Base-by-base conservation (phyloP, 2,888 invertebrate species). In the Lasioglossum pauxillum region DNA sequence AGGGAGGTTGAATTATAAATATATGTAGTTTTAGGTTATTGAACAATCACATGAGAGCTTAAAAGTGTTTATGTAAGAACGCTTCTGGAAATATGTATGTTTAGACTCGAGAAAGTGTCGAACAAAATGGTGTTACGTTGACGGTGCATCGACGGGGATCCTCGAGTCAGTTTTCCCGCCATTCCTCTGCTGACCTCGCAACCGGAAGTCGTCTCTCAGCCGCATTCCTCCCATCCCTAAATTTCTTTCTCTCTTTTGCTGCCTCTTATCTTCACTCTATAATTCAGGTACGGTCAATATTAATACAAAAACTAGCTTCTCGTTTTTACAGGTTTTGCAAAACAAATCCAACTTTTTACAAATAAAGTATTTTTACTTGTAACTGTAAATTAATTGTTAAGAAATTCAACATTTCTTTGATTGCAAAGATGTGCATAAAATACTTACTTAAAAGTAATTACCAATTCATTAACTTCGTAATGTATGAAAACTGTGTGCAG, bases 111-210 rank as follows among this genome's bases (percentile, higher is more conserved):
- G 80, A 85, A 83, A 80, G 80, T 73, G 74, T 49, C 53, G n/a
- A 67, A 72, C 84, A 85, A 85, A 89, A 89, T 80, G 81, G 74
- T 80, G 85, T 89, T 89, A 89, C 78, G 69, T 74, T 49, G 64
- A 64, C 69, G 72, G 69, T 27, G 72, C 57, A 71, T 64, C 46
- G 75, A 75, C 57, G 69, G 46, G 78, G 57, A 78, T 71, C 75
- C 82, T 84, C 75, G 35, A 80, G 80, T 81, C 77, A 80, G 78
- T 89, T 89, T 86, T 87, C 84, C 74, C 87, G 72, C 77, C 81
- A 57, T 86, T 84, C 78, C 73, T 75, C 60, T 79, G 69, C 84
- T 74, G 86, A 78, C 80, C 76, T 27, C 69, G 78, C 80, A 79
- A 81, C 80, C 82, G 84, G 86, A 89, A 89, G 86, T 82, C 85